Evolutionary conservation across 2,797 vertebrate species (phyloP), one percentile per base, ranked within the genome.

Genomic region (Lepus oiostolus): DNA sequence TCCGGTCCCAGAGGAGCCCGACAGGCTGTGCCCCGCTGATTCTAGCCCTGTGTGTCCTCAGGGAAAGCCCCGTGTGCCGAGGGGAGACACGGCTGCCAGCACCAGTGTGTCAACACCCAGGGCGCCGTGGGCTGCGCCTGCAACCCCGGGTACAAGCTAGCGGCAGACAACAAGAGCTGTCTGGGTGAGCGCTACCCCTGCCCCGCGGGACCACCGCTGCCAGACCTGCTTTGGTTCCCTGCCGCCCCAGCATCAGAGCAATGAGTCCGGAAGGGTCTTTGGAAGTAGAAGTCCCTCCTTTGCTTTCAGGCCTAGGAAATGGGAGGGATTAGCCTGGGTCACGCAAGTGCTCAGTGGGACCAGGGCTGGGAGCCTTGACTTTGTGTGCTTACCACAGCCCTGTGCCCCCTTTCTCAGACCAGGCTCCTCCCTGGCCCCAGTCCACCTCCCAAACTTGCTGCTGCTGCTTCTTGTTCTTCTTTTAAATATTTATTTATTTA

Each of bases 51-150:
- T 97, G 77, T 97, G 71, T 97, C 94, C 97, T 60, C 91, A 99
- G 99, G 99, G 70, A 96, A 98, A 93, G 99, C 99, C 94, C 97
- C 98, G 97, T 99, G 99, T 70, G 5, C 98, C 96, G 98, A 99
- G 93, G 97, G 97, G 24, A 98, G 98, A 17, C 99, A 99, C 0
- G 99, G 99, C 97, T 99, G 99, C 95, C 99, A 99, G 96, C 99
- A 99, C 92, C 98, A 98, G 96, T 99, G 99, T 63, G 91, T 99
- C 97, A 99, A 98, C 65, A 98, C 98, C 13, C 98, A 98, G 0
- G 98, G 98, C 82, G 99, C 99, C 11, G 99, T 98, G 98, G 98
- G 98, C 94, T 99, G 99, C 16, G 98, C 99, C 71, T 99, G 99
- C 97, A 98, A 99, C 96, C 98, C 98, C 0, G 99, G 99, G 74